Conservation (phyloP, 2,797 vertebrate species). For the Rhinella marina region DNA sequence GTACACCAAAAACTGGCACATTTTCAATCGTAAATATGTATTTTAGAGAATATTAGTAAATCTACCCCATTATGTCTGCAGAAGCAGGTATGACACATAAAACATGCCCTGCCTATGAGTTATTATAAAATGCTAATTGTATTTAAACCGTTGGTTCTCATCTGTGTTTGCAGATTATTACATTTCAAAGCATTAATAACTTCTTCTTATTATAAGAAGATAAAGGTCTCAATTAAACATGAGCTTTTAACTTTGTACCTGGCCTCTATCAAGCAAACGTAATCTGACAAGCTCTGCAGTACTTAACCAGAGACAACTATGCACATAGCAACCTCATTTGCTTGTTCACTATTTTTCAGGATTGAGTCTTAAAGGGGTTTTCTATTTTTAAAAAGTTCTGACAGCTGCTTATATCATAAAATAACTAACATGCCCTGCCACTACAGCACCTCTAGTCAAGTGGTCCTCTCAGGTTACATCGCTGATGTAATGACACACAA, state of each 20-base stretch:
- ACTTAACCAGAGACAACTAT: background rate
- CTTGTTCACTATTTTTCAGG: background rate
- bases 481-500: background rate
- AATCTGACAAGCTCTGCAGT: background rate
- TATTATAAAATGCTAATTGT: background rate
- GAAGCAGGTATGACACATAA: background rate
- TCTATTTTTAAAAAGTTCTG: background rate
- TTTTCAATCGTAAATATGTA: too few species aligned
- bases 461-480: background rate
- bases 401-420: background rate
- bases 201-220: constrained; percentile 18
- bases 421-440: background rate
- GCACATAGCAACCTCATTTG: background rate
- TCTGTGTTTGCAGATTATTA: background rate
- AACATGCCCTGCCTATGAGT: background rate
- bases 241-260: constrained; percentile 14
- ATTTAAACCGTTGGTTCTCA: background rate
- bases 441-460: background rate
- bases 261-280: background rate
- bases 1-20: too few species aligned
- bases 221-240: background rate
- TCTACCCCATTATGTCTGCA: background rate
- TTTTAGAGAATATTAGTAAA: too few species aligned
- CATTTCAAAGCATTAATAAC: background rate
- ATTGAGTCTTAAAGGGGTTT: background rate